phyloP scores from a whole-genome alignment of 2,888 invertebrate species.

The Platycheirus rosarum region DNA sequence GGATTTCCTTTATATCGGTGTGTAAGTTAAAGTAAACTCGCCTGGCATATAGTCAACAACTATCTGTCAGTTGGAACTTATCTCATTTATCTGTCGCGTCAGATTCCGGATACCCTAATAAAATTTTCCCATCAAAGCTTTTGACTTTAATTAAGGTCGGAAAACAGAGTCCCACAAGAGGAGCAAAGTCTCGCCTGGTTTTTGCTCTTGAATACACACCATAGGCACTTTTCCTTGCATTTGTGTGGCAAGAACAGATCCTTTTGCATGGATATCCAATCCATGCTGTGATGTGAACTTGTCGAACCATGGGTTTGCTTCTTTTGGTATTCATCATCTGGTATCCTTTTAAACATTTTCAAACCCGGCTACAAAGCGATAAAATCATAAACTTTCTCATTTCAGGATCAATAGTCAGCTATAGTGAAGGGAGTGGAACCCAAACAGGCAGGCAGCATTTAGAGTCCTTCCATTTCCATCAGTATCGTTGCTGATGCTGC shows the following conservation, averaged over 20 bases:
- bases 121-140: slow-evolving; percentile 73
- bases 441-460: not conserved
- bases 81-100: slow-evolving; percentile 74
- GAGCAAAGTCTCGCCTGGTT: not conserved
- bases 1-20: slow-evolving; percentile 2
- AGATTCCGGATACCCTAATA: slow-evolving; percentile 73
- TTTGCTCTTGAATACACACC: not conserved
- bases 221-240: not conserved
- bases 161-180: slow-evolving; percentile 59
- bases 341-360: slow-evolving; percentile 4
- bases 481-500: slow-evolving; percentile 1
- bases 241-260: not conserved
- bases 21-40: slow-evolving; percentile 15
- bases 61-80: slow-evolving; percentile 73
- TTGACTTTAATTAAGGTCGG: slow-evolving; percentile 74
- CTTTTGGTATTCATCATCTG: slow-evolving; percentile 40
- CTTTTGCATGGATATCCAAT: slow-evolving; percentile 3
- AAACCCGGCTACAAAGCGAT: slow-evolving; percentile 47
- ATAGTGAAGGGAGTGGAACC: slow-evolving; percentile 10
- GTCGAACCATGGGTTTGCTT: slow-evolving; percentile 54
- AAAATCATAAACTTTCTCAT: slow-evolving; percentile 70
- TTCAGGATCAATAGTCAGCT: slow-evolving; percentile 70
- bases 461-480: not conserved
- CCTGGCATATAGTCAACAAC: slow-evolving; percentile 62
- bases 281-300: slow-evolving; percentile 29